phyloP scores from a whole-genome alignment of 2,113 vertebrate genomes.

The Phylloscopus whistleri region DNA sequence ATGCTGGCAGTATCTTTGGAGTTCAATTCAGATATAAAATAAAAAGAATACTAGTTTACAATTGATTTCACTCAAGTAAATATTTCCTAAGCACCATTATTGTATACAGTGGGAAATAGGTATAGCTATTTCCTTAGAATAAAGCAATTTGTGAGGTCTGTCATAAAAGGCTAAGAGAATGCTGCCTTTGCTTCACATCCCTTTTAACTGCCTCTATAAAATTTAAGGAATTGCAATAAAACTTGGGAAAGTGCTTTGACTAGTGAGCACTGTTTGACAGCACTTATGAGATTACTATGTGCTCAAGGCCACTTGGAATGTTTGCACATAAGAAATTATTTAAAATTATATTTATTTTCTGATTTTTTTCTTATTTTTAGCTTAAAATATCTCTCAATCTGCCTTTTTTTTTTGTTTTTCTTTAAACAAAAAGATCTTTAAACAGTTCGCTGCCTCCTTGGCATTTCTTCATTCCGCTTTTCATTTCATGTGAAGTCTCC shows the following conservation, averaged over 20 bases:
- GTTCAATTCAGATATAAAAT: slow-evolving; percentile 11
- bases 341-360: background rate
- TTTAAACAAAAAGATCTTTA: slow-evolving; percentile 7
- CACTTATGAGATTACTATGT: slow-evolving; percentile 35
- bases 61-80: slow-evolving; percentile 5
- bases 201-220: slow-evolving; percentile 68
- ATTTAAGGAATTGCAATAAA: slow-evolving; percentile 68
- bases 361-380: background rate
- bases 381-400: background rate
- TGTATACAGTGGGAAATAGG: slow-evolving; percentile 21
- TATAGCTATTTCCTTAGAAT: slow-evolving; percentile 52
- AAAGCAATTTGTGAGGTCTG: slow-evolving; percentile 54
- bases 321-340: slow-evolving; percentile 11
- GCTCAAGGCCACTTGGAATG: background rate
- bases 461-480: slow-evolving; percentile 56
- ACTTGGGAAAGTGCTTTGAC: slow-evolving; percentile 17
- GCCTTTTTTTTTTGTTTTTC: background rate
- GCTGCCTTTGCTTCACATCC: slow-evolving; percentile 41
- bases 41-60: slow-evolving; percentile 21
- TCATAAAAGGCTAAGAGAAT: slow-evolving; percentile 52
- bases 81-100: slow-evolving; percentile 47
- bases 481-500: slow-evolving; percentile 55
- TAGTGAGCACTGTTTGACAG: slow-evolving; percentile 47
- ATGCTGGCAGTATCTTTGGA: slow-evolving; percentile 17
- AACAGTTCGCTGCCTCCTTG: background rate